These are phyloP conservation scores for Apotomis betuletana DNA, from an alignment of 2,888 invertebrate species.

Conservation along the genomic window DNA sequence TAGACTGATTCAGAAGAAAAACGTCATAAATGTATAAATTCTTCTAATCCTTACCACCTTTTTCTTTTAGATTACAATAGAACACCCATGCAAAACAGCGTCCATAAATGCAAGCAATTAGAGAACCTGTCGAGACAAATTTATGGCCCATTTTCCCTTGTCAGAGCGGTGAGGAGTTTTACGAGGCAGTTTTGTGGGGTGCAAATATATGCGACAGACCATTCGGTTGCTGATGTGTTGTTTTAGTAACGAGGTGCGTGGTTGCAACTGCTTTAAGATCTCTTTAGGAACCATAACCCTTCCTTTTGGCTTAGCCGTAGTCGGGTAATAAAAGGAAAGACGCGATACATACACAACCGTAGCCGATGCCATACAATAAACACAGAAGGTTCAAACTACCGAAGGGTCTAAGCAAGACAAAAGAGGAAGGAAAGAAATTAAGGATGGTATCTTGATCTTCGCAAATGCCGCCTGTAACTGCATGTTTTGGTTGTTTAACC, in stretches of 20 bases:
- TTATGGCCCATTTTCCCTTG: constrained; percentile 60
- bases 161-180: constrained; percentile 48
- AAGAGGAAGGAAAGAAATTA: too few species aligned
- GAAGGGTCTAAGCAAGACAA: too few species aligned
- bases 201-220: constrained; percentile 54
- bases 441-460: too few species aligned
- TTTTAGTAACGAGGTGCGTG: constrained; percentile 18
- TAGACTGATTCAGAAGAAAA: constrained; percentile 1
- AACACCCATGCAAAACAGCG: constrained; percentile 15
- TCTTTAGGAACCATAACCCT: too few species aligned
- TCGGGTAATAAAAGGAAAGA: too few species aligned
- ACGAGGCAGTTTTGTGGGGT: constrained; percentile 50
- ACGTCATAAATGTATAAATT: not conserved
- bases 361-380: too few species aligned
- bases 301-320: too few species aligned
- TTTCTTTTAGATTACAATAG: constrained; percentile 1
- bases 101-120: constrained; percentile 58
- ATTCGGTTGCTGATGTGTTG: constrained; percentile 48
- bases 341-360: too few species aligned
- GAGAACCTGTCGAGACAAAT: constrained; percentile 61
- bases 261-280: constrained; percentile 1
- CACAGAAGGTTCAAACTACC: too few species aligned
- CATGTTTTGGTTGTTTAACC: too few species aligned
- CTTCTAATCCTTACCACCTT: not conserved
- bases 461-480: too few species aligned